phyloP scores from a whole-genome alignment of 2,888 invertebrate genomes.

The Catocala fraxini region DNA sequence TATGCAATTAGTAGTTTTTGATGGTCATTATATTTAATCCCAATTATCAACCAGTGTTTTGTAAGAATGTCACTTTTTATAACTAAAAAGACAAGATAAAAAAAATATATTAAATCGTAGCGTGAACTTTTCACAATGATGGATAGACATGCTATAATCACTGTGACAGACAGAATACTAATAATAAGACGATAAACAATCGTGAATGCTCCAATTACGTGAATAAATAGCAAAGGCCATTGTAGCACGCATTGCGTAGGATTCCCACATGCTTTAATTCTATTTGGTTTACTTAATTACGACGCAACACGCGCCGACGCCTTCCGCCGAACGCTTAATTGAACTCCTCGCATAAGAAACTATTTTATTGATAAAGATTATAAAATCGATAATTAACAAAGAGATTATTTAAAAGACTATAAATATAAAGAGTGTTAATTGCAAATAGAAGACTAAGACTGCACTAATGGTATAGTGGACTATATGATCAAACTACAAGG shows the following conservation, averaged over 20 bases:
- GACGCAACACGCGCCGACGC: constrained; percentile 58
- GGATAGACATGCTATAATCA: background rate
- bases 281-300: constrained; percentile 66
- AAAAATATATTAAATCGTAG: background rate
- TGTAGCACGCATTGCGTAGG: constrained; percentile 52
- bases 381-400: background rate
- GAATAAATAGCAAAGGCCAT: constrained; percentile 19
- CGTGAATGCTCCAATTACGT: background rate
- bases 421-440: too few species aligned
- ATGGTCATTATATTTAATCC: too few species aligned
- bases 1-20: too few species aligned
- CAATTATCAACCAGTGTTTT: too few species aligned
- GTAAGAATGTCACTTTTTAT: too few species aligned
- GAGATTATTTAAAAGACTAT: background rate
- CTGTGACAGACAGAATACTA: background rate
- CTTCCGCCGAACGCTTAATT: constrained; percentile 48
- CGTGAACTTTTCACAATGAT: background rate
- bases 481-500: too few species aligned
- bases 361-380: constrained; percentile 10
- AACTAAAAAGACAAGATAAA: too few species aligned
- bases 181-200: too few species aligned
- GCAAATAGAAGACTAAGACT: too few species aligned
- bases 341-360: constrained; percentile 5
- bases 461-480: too few species aligned
- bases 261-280: constrained; percentile 54